Base-by-base conservation (phyloP, 2,797 vertebrate species). In the Pangasius mekongensis region DNA sequence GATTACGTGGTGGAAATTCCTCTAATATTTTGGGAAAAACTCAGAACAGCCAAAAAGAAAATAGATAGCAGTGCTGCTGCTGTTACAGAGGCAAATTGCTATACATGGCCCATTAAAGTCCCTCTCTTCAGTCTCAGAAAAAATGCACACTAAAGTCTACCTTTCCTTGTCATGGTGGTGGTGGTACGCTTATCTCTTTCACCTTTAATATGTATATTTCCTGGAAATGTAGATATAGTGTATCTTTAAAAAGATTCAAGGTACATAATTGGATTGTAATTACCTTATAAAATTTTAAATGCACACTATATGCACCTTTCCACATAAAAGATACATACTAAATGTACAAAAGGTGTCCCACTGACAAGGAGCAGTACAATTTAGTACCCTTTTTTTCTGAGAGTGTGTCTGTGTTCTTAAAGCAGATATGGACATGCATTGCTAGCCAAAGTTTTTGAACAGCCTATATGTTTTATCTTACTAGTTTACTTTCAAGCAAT, bases 1-100 rank as follows among this genome's bases (percentile, higher is more conserved):
- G n/a, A 16, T 67, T 60, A 88, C n/a, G 60, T 74, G 18, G 80
- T 64, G 84, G 84, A 87, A 90, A 91, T 86, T 88, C 54, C 56
- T 82, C 64, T 13, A 64, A 47, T 47, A n/a, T 62, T 43, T 64
- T 64, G 36, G 58, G 80, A 58, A 80, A 80, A 22, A 39, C 82
- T 88, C 33, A 47, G 8, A 54, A 60, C 11, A 13, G 39, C 52
- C 36, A 47, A 27, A 20, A 84, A 56, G 47, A 83, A 56, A 36
- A 60, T 8, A 85, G 54, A 73, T 27, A 33, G 52, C 8, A 39
- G 10, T 39, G 52, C 18, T 69, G 30, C 47, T 56, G 30, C 84
- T 85, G 69, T 62, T 43, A 60, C 78, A 82, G 33, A 43, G 56
- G 33, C 78, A 60, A 43, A 62, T 43, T 82, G 80, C 33, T 82